Evolutionary conservation across 2,888 invertebrate species (phyloP).

Genomic region (Camponotus fellah): DNA sequence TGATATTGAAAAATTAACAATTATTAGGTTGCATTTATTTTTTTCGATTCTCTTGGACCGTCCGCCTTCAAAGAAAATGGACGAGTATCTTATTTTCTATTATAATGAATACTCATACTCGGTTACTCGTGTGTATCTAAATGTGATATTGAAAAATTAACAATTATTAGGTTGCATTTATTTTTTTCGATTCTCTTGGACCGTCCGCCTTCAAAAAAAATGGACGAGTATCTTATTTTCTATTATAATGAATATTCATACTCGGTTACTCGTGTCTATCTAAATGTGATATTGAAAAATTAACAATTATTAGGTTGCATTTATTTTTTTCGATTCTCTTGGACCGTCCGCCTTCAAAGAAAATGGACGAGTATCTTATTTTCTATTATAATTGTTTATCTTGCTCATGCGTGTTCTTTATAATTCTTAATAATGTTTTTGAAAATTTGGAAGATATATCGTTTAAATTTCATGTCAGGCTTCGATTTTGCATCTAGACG

Average conservation of each 20-base stretch:
- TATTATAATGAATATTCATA: background rate
- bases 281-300: conserved; percentile 20
- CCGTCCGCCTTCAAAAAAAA: background rate
- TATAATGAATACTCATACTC: too few species aligned
- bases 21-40: too few species aligned
- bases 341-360: background rate
- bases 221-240: background rate
- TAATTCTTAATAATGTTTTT: background rate
- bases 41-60: too few species aligned
- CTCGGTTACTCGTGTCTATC: background rate
- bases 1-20: too few species aligned
- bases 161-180: conserved; percentile 7
- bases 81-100: too few species aligned
- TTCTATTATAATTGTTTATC: background rate
- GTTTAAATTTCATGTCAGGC: conserved; percentile 2
- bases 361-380: background rate
- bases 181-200: background rate
- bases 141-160: conserved; percentile 7
- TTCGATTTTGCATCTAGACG: conserved; percentile 21
- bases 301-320: background rate
- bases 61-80: too few species aligned
- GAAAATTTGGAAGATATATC: conserved; percentile 10
- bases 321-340: background rate
- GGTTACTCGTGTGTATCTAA: background rate
- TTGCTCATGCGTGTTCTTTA: background rate